Evolutionary conservation across 2,113 vertebrate species (phyloP).

Genomic region (Hassar affinis): DNA sequence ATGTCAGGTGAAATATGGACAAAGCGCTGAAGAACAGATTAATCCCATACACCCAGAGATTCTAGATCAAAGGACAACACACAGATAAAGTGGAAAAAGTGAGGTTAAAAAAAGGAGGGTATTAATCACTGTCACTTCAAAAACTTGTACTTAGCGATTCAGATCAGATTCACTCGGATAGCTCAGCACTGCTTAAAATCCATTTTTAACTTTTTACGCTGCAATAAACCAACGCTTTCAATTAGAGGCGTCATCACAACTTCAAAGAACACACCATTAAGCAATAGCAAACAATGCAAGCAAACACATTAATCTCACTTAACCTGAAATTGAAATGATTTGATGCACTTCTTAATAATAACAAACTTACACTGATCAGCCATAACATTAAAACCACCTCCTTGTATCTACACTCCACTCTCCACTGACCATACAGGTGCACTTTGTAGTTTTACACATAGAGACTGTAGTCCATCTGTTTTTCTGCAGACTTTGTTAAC

Average conservation of each 20-base stretch:
- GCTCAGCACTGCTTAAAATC: not conserved
- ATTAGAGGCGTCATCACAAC: not conserved
- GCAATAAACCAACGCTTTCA: not conserved
- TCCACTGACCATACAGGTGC: too few relatives aligned
- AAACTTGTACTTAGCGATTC: not conserved
- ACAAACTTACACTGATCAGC: not conserved
- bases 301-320: not conserved
- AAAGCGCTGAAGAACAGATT: slow-evolving; percentile 79
- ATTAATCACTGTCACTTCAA: not conserved
- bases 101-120: not conserved
- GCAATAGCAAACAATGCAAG: not conserved
- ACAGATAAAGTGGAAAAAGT: not conserved
- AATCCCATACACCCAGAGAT: slow-evolving; percentile 73
- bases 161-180: not conserved
- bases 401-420: too few relatives aligned
- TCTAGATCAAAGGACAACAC: slow-evolving; percentile 61
- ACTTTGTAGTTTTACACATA: too few relatives aligned
- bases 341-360: not conserved
- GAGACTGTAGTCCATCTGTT: too few relatives aligned
- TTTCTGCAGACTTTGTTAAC: too few relatives aligned
- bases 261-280: not conserved
- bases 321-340: not conserved
- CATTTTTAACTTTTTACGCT: not conserved
- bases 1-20: slow-evolving; percentile 83
- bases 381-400: too few relatives aligned